phyloP scores from a whole-genome alignment of 2,113 vertebrate genomes.

The Gila orcuttii region DNA sequence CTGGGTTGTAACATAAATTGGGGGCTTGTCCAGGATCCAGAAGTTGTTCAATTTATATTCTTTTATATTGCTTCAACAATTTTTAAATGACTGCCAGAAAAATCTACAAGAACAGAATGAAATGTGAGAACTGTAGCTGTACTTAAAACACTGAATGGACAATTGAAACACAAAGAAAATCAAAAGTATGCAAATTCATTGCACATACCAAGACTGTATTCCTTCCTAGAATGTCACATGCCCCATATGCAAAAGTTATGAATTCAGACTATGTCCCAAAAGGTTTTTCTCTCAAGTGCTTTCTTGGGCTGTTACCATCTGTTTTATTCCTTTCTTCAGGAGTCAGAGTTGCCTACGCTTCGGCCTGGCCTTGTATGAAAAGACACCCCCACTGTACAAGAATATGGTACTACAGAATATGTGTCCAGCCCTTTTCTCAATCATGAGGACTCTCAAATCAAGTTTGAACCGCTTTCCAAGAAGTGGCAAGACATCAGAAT shows the following conservation, averaged over 20 bases:
- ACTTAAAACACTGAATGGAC: background rate
- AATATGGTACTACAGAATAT: conserved; percentile 41
- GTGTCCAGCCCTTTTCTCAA: conserved; percentile 18
- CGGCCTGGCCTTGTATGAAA: conserved; percentile 51
- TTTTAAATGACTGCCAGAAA: background rate
- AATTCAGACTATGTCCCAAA: conserved; percentile 53
- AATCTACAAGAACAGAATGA: background rate
- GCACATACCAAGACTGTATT: background rate
- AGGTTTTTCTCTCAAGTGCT: conserved; percentile 22
- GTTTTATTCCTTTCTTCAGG: conserved; percentile 57
- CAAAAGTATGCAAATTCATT: background rate
- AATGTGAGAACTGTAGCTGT: background rate
- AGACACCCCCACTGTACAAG: conserved; percentile 33
- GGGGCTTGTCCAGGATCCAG: background rate
- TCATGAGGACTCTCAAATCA: conserved; percentile 51
- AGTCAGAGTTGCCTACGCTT: conserved; percentile 37
- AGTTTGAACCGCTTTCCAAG: conserved; percentile 62
- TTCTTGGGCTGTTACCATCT: conserved; percentile 46
- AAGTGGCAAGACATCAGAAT: conserved; percentile 73
- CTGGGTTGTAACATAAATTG: background rate
- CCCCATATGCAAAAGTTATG: conserved; percentile 46
- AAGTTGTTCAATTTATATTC: too few relatives aligned
- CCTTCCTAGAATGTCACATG: conserved; percentile 29
- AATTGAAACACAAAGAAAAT: background rate
- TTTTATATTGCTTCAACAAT: background rate